Evolutionary conservation across 2,888 invertebrate genomes (phyloP), one percentile per base, ranked within the genome.

Genomic region (Drosophila ezoana): DNA sequence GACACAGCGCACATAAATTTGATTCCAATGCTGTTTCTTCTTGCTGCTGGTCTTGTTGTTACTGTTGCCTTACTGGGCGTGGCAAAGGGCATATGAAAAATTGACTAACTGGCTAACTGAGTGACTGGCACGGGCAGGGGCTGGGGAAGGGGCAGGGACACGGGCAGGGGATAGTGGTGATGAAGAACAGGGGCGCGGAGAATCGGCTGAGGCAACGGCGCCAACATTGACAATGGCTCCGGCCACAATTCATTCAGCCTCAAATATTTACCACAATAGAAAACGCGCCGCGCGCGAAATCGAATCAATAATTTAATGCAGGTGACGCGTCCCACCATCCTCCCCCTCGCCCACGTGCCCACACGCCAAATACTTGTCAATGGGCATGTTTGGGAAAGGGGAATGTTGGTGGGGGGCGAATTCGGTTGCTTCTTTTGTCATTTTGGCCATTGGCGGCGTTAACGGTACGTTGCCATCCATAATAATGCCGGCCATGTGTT

Each of bases 271-370:
- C 84, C 76, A 87, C 82, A 87, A 82, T 85, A 73, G 77, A 87
- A 84, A 84, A 60, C 75, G 82, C 84, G 71, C 66, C 77, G 87
- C 72, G 81, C 82, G 84, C 82, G 75, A 82, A 85, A 85, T 85
- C 82, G 82, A 83, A 83, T 83, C 83, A 83, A 83, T 87, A 83
- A 85, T 87, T 85, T 82, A 87, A 87, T 83, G 87, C 87, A 83
- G 87, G 77, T 77, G 68, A 76, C 75, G 72, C 51, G 57, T 48
- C 52, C n/a, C 18, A 18, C 18, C 18, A 18, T 1, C 40, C n/a
- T 20, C 8, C 28, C 14, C 16, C 52, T 9, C 2, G 3, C 16
- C 14, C 23, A n/a, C 35, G 1, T 11, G 1, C 14, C 1, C 16
- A 8, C 28, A 28, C 8, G 28, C 28, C 28, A 28, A 28, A 28